These are phyloP conservation scores for Cerceris ruficornis DNA, from an alignment of 2,888 invertebrate species.

Conservation along the genomic window DNA sequence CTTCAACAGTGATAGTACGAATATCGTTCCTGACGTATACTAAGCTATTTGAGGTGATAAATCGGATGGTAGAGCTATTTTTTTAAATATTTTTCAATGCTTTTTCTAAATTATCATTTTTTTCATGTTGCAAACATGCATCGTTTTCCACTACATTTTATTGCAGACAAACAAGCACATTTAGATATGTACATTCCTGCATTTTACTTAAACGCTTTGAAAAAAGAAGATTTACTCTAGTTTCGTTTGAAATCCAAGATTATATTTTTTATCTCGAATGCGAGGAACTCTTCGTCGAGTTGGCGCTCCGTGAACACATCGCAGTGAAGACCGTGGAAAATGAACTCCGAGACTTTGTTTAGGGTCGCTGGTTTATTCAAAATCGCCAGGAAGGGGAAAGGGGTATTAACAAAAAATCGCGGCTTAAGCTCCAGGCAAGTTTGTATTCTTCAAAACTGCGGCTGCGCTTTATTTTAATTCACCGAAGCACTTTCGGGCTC, in stretches of 20 bases:
- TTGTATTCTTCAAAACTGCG: constrained; percentile 46
- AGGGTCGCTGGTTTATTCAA: too few relatives aligned
- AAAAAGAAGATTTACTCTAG: not conserved
- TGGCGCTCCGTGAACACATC: too few relatives aligned
- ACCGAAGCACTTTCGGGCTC: constrained; percentile 15
- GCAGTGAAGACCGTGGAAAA: too few relatives aligned
- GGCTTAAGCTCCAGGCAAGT: constrained; percentile 36
- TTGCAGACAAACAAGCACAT: not conserved
- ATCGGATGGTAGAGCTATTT: too few relatives aligned
- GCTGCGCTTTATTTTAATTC: constrained; percentile 54
- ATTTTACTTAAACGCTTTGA: not conserved
- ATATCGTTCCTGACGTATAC: too few relatives aligned
- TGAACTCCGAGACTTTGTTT: too few relatives aligned
- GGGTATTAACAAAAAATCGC: constrained; percentile 31
- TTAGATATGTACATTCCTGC: not conserved
- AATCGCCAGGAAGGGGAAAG: not conserved
- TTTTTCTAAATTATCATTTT: too few relatives aligned
- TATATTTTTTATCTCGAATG: not conserved
- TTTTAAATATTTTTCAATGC: too few relatives aligned
- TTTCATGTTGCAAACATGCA: too few relatives aligned
- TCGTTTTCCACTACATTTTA: not conserved
- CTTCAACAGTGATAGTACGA: too few relatives aligned
- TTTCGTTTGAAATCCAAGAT: not conserved
- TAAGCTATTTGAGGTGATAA: too few relatives aligned
- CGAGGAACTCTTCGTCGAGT: too few relatives aligned